Percentiles rank a stretch among this genome's conserved stretches.
phyloP scores from a whole-genome alignment of 1,140 invertebrate genomes.

The Drosophila serrata region DNA sequence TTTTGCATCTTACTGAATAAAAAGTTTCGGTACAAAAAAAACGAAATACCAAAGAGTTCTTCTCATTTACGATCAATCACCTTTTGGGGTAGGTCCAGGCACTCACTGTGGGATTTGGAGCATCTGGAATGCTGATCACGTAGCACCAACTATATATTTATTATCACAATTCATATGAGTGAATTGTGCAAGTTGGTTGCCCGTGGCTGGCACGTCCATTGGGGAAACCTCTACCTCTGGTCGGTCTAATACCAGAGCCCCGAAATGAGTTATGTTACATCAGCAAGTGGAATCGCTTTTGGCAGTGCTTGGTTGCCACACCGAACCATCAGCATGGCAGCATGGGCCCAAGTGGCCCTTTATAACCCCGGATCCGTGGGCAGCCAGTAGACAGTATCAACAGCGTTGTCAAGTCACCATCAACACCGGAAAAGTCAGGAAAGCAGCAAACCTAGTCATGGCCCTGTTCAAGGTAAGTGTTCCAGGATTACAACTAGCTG shows the following conservation, averaged over 20 bases:
- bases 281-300: constrained; percentile 50
- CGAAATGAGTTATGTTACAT: constrained; percentile 40
- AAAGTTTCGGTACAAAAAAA: constrained; percentile 85
- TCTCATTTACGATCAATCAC: background rate
- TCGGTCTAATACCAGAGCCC: constrained; percentile 5
- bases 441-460: constrained; percentile 59
- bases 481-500: background rate
- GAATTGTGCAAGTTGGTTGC: constrained; percentile 47
- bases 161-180: constrained; percentile 63
- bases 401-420: constrained; percentile 44
- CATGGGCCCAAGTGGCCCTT: constrained; percentile 33
- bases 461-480: constrained; percentile 74
- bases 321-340: constrained; percentile 1
- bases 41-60: constrained; percentile 8
- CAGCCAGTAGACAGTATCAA: constrained; percentile 49
- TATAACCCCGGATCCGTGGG: constrained; percentile 50
- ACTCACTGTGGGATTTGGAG: constrained; percentile 10
- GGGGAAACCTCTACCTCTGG: constrained; percentile 49
- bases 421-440: constrained; percentile 13
- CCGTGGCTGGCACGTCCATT: constrained; percentile 58
- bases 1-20: constrained; percentile 85
- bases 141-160: constrained; percentile 32
- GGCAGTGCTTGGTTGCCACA: constrained; percentile 64
- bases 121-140: constrained; percentile 54
- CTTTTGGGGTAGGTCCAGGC: constrained; percentile 52